These are phyloP conservation scores for Drosophila quinaria DNA, from an alignment of 2,888 invertebrate species.

Conservation along the genomic window DNA sequence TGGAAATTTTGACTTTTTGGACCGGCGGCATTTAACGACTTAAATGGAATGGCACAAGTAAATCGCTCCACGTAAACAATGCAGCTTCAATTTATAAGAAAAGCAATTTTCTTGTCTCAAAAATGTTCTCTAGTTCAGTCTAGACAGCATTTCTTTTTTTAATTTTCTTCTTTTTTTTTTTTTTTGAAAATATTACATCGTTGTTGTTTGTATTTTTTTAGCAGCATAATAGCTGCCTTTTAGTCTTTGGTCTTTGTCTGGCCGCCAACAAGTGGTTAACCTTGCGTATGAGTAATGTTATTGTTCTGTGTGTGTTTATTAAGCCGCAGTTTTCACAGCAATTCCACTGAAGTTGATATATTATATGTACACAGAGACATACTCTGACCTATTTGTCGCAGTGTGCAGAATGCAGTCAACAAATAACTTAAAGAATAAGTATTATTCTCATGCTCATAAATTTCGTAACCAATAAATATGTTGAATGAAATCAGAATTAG, in stretches of 20 bases:
- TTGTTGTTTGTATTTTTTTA: constrained; percentile 16
- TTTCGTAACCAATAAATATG: constrained; percentile 52
- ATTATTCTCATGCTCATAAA: constrained; percentile 42
- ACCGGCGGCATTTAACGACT: constrained; percentile 69
- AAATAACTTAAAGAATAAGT: constrained; percentile 27
- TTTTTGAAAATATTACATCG: constrained; percentile 45
- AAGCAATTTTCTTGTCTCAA: constrained; percentile 33
- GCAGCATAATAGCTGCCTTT: constrained; percentile 1
- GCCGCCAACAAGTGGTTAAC: constrained; percentile 66
- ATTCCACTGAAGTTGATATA: constrained; percentile 42
- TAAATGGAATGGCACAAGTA: constrained; percentile 53
- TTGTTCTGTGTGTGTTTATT: constrained; percentile 37
- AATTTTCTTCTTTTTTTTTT: constrained; percentile 3
- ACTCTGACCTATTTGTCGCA: constrained; percentile 28
- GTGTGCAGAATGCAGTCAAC: constrained; percentile 13
- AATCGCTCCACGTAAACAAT: constrained; percentile 49
- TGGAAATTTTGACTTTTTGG: constrained; percentile 51
- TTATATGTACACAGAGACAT: constrained; percentile 1
- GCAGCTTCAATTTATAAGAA: constrained; percentile 14
- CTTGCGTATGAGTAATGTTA: constrained; percentile 75
- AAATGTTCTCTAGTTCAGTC: constrained; percentile 41
- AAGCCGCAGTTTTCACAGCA: constrained; percentile 32
- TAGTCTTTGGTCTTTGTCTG: constrained; percentile 33
- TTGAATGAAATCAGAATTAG: constrained; percentile 28
- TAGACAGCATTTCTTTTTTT: constrained; percentile 45